Evolutionary conservation across 1,140 invertebrate genomes (phyloP), one percentile per base, ranked within the genome.

Genomic region (Panagrolaimus sp.): DNA sequence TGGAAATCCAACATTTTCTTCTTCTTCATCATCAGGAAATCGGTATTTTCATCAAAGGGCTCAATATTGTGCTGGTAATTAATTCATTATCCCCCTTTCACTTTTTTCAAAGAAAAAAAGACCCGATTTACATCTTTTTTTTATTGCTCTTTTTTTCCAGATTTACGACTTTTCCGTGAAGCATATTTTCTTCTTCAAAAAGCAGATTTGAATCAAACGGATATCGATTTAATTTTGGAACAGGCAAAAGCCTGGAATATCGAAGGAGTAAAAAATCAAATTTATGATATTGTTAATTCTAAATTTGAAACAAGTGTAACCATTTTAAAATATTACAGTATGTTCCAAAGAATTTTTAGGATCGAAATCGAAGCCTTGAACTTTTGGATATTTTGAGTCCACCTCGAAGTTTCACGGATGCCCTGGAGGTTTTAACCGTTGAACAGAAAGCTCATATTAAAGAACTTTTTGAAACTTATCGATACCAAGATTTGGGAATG

Each of bases 371-470:
- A 21, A 28, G 21, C 9, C 21, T 58, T 21, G 21, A 58, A 26
- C 8, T 58, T 0, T 28, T 58, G 21, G 52, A 58, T 26, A 28
- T 26, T 1, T 28, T 58, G 0, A 58, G 52, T 28, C 52, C 52
- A 12, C 52, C 52, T 12, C 12, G 21, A 28, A 21, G 15, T 6
- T 58, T 58, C 17, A 58, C 52, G 0, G 52, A 58, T 21, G 52
- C 52, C 52, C 52, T 58, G 15, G 52, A 21, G 12, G 52, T 58
- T 58, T 58, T 58, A 21, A 58, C 52, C 17, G 28, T 58, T 17
- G 52, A 58, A 58, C 52, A 58, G 17, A 21, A 28, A 58, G 52
- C 52, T 17, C 52, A 58, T 12, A 28, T 58, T 28, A 10, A 26
- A 12, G 52, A 58, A 5, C 17, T 58, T 12, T 58, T 58, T 28